phyloP scores from a whole-genome alignment of 2,888 invertebrate genomes.

The Syrista parreyssii region DNA sequence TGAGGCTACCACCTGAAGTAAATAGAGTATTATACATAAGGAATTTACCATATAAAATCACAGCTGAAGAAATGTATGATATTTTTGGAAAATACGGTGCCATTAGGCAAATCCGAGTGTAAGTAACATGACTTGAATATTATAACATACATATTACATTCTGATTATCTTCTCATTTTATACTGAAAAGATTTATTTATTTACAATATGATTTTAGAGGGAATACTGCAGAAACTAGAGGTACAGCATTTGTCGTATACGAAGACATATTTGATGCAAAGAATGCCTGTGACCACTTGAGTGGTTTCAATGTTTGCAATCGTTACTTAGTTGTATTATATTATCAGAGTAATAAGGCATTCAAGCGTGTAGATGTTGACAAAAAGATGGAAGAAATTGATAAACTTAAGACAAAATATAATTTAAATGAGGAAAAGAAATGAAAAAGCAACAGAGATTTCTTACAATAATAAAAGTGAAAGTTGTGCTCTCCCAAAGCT shows the following conservation, averaged over 20 bases:
- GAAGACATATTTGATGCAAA: constrained; percentile 99
- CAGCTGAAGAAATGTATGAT: constrained; percentile 99
- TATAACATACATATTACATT: not conserved
- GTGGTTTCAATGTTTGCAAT: constrained; percentile 99
- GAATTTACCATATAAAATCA: constrained; percentile 99
- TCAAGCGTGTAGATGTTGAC: constrained; percentile 94
- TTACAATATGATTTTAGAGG: constrained; percentile 74
- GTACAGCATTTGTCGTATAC: constrained; percentile 99
- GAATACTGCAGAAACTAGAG: constrained; percentile 96
- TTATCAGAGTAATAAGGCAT: constrained; percentile 96
- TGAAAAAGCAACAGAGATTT: constrained; percentile 22
- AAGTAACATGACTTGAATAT: constrained; percentile 65
- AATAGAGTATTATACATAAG: constrained; percentile 96
- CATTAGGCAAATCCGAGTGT: constrained; percentile 98
- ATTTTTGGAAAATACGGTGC: constrained; percentile 99
- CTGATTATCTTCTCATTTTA: not conserved
- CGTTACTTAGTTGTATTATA: constrained; percentile 98
- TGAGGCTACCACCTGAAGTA: constrained; percentile 97
- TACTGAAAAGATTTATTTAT: constrained; percentile 12
- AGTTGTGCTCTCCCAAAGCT: not conserved
- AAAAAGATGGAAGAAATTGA: constrained; percentile 97
- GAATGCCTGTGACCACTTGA: constrained; percentile 98
- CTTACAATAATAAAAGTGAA: not conserved
- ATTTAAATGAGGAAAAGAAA: constrained; percentile 61
- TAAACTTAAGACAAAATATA: constrained; percentile 92